A percentile compares a stretch with the other conserved stretches of the same genome.
These are phyloP conservation scores for Nyctalus aviator DNA, from an alignment of 2,797 vertebrate species.

Conservation along the genomic window DNA sequence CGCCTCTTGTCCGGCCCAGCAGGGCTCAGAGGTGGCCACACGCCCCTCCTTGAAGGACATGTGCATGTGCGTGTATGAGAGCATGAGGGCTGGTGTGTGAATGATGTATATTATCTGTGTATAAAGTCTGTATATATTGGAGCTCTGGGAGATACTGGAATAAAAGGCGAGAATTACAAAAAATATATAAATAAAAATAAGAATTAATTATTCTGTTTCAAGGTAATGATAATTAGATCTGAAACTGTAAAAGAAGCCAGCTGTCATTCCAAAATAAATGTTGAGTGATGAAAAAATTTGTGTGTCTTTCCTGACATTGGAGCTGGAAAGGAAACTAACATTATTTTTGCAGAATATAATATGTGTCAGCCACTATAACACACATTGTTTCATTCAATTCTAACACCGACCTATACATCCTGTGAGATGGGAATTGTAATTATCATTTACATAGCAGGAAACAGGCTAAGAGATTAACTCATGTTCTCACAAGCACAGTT, in stretches of 20 bases:
- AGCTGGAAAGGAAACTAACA: background rate
- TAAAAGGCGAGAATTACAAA: slow-evolving; percentile 55
- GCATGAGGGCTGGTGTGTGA: slow-evolving; percentile 76
- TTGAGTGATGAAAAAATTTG: background rate
- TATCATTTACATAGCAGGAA: background rate
- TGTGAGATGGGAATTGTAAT: background rate
- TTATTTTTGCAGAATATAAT: background rate
- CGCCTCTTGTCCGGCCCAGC: background rate
- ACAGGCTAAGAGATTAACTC: background rate
- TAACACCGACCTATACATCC: background rate
- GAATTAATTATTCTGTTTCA: background rate
- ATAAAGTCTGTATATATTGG: slow-evolving; percentile 88
- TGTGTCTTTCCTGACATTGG: background rate
- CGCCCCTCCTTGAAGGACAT: background rate
- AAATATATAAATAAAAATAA: no score
- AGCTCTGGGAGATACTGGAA: slow-evolving; percentile 78
- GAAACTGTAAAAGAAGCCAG: slow-evolving; percentile 15
- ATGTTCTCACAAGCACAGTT: background rate
- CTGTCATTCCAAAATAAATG: background rate
- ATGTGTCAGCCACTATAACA: background rate
- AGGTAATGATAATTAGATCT: background rate
- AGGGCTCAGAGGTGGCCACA: background rate
- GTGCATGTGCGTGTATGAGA: background rate
- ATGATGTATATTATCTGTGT: slow-evolving; percentile 79
- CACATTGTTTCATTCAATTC: background rate